Evolutionary conservation across 1,140 invertebrate genomes (phyloP), one percentile per base, ranked within the genome.

Genomic region (Orchestia grillus): DNA sequence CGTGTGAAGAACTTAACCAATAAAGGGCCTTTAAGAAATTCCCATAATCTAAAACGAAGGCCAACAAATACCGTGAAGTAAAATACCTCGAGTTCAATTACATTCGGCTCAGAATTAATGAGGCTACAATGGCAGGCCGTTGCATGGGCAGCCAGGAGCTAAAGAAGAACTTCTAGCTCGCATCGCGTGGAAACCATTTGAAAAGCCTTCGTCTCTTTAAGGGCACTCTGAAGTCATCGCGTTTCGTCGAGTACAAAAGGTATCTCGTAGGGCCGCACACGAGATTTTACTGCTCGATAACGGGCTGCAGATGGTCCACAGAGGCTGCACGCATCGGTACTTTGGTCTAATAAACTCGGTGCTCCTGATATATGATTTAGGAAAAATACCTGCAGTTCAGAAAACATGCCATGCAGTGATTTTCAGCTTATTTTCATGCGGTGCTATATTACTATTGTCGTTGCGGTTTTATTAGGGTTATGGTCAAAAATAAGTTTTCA

Each of bases 21-120:
- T 77, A 77, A 36, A 36, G 11, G 28, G 62, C 62, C 62, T 36
- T 23, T 36, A 77, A 36, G 3, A 28, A 77, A 77, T 77, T 77
- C 62, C 28, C 1, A 36, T 77, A 77, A 77, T 77, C 62, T 77
- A 53, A 6, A 53, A 77, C 28, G 62, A 77, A 1, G 11, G 62
- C 62, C 62, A 44, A 6, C 44, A 45, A 94, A 94, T 94, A 19
- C 92, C 44, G 43, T 44, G 92, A 42, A 45, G 44, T 94, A 42
- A 94, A 94, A 94, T 94, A 44, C 92, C 92, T 6, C 43, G 40
- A 45, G 92, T 45, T 94, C 44, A 94, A 45, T 40, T 94, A 4
- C 36, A 45, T 47, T 94, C 19, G 41, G 44, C 16, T 44, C 8
- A 47, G 43, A 94, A 44, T 94, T 94, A 94, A 94, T 94, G 92